Percentiles rank a stretch among this genome's conserved stretches.
Conservation (phyloP, 2,797 vertebrate species). For the Protosalanx chinensis region DNA sequence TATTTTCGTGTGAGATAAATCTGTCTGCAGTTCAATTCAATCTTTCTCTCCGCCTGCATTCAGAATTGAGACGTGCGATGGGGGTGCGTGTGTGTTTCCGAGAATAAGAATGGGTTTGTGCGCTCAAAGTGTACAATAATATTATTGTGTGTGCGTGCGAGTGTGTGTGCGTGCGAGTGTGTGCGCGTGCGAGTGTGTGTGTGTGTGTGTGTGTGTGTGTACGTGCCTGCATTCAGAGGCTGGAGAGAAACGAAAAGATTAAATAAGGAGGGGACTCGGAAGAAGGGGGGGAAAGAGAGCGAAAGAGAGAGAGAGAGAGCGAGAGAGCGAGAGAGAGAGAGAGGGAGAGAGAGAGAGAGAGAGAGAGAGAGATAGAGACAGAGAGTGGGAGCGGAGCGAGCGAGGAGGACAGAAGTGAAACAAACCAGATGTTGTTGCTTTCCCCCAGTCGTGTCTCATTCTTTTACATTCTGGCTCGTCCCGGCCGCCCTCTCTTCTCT, state of each 20-base stretch:
- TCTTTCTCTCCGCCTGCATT: constrained; percentile 36
- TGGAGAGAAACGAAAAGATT: neutral
- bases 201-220: neutral
- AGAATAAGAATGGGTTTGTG: no score
- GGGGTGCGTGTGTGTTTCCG: neutral
- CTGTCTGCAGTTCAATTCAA: constrained; percentile 41
- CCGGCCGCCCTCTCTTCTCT: neutral
- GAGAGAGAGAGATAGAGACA: neutral
- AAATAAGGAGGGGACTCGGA: constrained; percentile 12
- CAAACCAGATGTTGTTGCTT: constrained; percentile 15
- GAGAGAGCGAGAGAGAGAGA: no score
- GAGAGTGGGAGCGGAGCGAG: neutral
- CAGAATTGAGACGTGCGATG: neutral
- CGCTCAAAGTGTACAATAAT: neutral
- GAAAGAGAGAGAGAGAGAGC: neutral
- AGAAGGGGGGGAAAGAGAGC: neutral
- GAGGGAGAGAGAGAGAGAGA: neutral
- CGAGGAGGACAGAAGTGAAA: constrained; percentile 11
- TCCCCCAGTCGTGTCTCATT: constrained; percentile 1
- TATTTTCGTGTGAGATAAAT: neutral
- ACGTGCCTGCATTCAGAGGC: neutral
- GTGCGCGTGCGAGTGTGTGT: constrained; percentile 10
- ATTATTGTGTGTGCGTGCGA: constrained; percentile 5
- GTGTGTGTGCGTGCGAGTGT: constrained; percentile 1
- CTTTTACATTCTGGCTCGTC: constrained; percentile 11